Conservation (phyloP, 1,140 invertebrate species). For the Drosophila kohkoa region DNA sequence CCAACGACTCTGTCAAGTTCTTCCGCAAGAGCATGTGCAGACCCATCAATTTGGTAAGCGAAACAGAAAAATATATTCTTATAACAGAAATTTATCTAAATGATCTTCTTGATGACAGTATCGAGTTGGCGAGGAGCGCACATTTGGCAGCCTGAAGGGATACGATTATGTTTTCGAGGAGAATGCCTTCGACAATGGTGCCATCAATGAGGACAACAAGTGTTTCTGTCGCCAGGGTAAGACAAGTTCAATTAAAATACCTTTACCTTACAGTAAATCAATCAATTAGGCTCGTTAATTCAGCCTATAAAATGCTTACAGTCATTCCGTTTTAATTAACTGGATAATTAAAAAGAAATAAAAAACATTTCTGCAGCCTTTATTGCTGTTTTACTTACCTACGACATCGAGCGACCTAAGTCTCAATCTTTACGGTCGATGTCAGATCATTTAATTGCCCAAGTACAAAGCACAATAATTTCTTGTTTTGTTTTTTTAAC, state of each 20-base stretch:
- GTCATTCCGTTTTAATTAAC: slow-evolving; percentile 28
- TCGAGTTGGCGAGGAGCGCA: slow-evolving; percentile 86
- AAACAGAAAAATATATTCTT: not conserved
- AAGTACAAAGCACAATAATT: slow-evolving; percentile 53
- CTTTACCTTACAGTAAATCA: not conserved
- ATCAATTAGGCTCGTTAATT: slow-evolving; percentile 10
- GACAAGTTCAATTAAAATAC: slow-evolving; percentile 9
- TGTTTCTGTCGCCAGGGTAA: slow-evolving; percentile 90
- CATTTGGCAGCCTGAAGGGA: slow-evolving; percentile 86
- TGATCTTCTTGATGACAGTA: slow-evolving; percentile 85
- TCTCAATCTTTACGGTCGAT: slow-evolving; percentile 38
- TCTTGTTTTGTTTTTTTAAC: slow-evolving; percentile 55
- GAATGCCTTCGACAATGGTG: slow-evolving; percentile 91
- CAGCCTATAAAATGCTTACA: slow-evolving; percentile 1
- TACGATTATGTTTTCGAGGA: slow-evolving; percentile 90
- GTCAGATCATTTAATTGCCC: slow-evolving; percentile 51
- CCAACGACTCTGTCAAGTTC: slow-evolving; percentile 90
- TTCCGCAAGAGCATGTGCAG: slow-evolving; percentile 94
- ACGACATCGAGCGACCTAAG: slow-evolving; percentile 22
- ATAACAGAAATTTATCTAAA: not conserved
- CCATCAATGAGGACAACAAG: slow-evolving; percentile 89
- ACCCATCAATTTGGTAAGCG: slow-evolving; percentile 89
- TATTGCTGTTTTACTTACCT: slow-evolving; percentile 17
- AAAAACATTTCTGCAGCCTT: slow-evolving; percentile 23
- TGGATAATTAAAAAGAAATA: slow-evolving; percentile 13